Evolutionary conservation across 1,140 invertebrate genomes (phyloP), one percentile per base, ranked within the genome.

Genomic region (Drepana arcuata): DNA sequence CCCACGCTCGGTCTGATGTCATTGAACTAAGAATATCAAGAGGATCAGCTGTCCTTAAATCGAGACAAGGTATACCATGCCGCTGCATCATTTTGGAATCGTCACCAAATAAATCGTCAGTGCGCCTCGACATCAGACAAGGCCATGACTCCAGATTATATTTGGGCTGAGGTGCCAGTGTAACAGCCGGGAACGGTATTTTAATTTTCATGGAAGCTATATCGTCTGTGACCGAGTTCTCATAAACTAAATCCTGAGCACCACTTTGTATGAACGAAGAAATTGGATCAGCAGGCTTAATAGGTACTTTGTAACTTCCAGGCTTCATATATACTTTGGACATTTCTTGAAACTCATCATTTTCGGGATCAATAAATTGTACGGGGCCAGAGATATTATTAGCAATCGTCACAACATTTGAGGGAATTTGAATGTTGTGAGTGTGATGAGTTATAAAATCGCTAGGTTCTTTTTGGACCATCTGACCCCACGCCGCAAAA

Each of bases 261-360:
- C 35, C 25, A 14, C 46, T 47, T 45, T 61, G 63, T 2, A 65
- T 14, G 44, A 79, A 78, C 6, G 67, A 34, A 18, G 63, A 44
- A 7, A 63, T 37, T 23, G 67, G 53, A 55, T 82, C 70, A 18
- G 72, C 47, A 32, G 75, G 74, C 34, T 83, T 84, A 48, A 80
- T 83, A 6, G 78, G 78, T n/a, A 84, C 75, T 53, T 83, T 81
- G 28, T 84, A 84, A 41, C 81, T 84, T 13, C 81, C 81, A 33
- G 81, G 81, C 42, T 83, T 81, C 78, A 84, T 84, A 53, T 84
- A 84, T 11, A 80, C 78, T 63, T 80, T 83, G 14, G 75, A 71
- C 51, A 79, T 75, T 58, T 83, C 78, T 38, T 80, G 70, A 58
- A 71, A 80, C 70, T 83, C 78, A 79, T 83, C 78, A 57, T 72